Conservation (phyloP, 2,113 vertebrate genomes). For the Varanus komodoensis region DNA sequence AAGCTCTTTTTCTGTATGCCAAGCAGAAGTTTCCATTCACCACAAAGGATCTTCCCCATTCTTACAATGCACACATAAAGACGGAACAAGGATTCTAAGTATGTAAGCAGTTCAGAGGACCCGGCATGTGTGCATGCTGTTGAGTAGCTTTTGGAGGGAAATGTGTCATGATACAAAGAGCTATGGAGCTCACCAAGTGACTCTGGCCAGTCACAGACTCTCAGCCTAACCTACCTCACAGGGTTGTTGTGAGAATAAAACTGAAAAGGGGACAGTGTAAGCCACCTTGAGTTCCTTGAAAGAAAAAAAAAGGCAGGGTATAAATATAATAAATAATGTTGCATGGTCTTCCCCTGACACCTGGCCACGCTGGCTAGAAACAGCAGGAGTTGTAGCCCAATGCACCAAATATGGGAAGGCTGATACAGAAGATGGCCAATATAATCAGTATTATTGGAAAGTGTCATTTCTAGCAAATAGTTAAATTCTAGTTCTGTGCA, state of each 20-base stretch:
- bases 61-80: too few relatives aligned
- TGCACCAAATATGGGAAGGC: too few relatives aligned
- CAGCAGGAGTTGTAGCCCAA: too few relatives aligned
- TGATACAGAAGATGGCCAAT: background rate
- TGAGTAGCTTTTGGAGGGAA: background rate
- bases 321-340: background rate
- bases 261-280: too few relatives aligned
- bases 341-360: background rate
- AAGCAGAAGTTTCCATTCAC: background rate
- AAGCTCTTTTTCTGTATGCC: background rate
- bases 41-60: background rate
- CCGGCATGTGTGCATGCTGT: background rate
- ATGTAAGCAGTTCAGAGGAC: too few relatives aligned
- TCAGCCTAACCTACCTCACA: too few relatives aligned
- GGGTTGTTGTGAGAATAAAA: too few relatives aligned
- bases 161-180: background rate
- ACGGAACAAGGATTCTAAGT: background rate
- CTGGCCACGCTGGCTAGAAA: too few relatives aligned
- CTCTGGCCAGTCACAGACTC: too few relatives aligned
- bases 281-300: too few relatives aligned
- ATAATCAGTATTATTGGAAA: constrained; percentile 3
- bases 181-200: too few relatives aligned
- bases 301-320: too few relatives aligned
- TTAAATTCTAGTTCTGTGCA: background rate
- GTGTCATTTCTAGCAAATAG: background rate